Evolutionary conservation across 1,140 invertebrate genomes (phyloP).

Genomic region (Tenebrio molitor): DNA sequence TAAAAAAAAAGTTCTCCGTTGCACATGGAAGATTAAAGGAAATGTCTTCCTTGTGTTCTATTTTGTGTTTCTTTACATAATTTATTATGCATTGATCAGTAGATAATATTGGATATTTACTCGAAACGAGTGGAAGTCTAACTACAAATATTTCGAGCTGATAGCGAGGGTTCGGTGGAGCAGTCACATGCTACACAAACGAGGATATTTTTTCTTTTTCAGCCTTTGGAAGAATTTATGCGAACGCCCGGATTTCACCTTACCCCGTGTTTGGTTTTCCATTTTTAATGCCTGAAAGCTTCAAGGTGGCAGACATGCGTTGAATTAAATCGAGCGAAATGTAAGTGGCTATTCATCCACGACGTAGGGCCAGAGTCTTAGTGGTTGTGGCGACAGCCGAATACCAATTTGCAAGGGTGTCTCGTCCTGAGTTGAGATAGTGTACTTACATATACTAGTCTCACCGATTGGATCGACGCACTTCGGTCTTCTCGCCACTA

Average conservation of each 20-base stretch:
- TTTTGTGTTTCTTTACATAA: no score
- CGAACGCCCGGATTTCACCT: not conserved
- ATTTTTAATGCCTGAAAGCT: conserved; percentile 31
- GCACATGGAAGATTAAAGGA: no score
- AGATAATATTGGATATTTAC: no score
- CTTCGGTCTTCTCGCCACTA: conserved; percentile 40
- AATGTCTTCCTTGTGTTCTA: no score
- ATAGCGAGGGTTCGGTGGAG: no score
- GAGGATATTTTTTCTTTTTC: not conserved
- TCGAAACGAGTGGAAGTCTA: no score
- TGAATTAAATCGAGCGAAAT: conserved; percentile 34
- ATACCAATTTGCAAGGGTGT: conserved; percentile 36
- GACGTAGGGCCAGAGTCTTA: conserved; percentile 26
- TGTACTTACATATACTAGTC: conserved; percentile 24
- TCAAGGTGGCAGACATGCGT: conserved; percentile 26
- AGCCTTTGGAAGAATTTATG: not conserved
- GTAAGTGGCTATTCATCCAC: conserved; percentile 35
- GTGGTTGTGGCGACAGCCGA: conserved; percentile 11
- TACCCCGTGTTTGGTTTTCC: conserved; percentile 15
- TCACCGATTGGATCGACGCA: conserved; percentile 41
- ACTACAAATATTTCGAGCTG: no score
- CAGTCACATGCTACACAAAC: not conserved
- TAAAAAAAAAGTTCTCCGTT: no score
- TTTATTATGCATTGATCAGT: no score
- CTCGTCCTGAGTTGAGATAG: conserved; percentile 2